Evolutionary conservation across 2,113 vertebrate species (phyloP).

Genomic region (Noctilio leporinus): DNA sequence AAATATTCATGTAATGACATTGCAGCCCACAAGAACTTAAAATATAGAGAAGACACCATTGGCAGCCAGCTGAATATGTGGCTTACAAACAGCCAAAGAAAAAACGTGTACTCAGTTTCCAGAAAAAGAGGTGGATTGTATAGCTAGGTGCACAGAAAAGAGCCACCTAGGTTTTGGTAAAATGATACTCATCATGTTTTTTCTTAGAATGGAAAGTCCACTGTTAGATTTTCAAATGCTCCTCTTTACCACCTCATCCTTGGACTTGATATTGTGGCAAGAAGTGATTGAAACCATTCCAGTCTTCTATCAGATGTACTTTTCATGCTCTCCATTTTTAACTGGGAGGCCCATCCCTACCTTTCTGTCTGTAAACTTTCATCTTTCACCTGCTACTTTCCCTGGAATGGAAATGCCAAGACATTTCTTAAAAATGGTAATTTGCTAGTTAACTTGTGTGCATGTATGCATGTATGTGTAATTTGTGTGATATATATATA

Average conservation of each 20-base stretch:
- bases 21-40: neutral
- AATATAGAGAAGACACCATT: neutral
- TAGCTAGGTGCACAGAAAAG: neutral
- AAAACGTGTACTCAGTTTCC: neutral
- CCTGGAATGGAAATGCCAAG: neutral
- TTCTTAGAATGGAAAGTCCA: neutral
- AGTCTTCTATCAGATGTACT: neutral
- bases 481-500: too few relatives aligned
- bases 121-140: neutral
- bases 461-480: neutral
- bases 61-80: neutral
- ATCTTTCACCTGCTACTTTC: neutral
- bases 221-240: neutral
- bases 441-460: neutral
- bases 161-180: neutral
- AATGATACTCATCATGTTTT: neutral
- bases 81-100: neutral
- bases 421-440: neutral
- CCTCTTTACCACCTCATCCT: neutral
- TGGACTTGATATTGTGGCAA: neutral
- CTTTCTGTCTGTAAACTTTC: neutral
- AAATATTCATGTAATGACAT: neutral
- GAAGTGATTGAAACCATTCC: neutral
- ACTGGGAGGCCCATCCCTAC: neutral
- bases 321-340: neutral